Evolutionary conservation across 2,888 invertebrate genomes (phyloP).

Genomic region (Icerya purchasi): DNA sequence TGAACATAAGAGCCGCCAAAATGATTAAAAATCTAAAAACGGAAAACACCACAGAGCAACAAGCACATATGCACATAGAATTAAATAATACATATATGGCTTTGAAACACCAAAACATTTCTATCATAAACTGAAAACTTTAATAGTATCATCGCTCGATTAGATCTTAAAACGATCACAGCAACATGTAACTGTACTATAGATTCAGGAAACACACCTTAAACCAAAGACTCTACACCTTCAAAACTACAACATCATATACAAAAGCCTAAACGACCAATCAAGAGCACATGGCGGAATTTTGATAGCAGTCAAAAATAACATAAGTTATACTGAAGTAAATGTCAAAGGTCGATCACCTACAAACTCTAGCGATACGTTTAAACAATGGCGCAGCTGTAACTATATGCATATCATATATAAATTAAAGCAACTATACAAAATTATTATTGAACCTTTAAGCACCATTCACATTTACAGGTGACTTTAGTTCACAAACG

Average conservation of each 20-base stretch:
- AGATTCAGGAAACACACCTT: not conserved
- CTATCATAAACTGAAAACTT: not conserved
- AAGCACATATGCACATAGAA: not conserved
- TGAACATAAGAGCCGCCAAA: not conserved
- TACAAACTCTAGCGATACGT: not conserved
- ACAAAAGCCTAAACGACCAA: not conserved
- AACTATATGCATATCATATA: not conserved
- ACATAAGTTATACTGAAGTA: not conserved
- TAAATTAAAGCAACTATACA: not conserved
- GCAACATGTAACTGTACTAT: not conserved
- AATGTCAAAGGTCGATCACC: not conserved
- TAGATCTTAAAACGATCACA: not conserved
- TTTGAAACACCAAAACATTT: not conserved
- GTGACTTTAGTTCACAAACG: not conserved
- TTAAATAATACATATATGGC: not conserved
- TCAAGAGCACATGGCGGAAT: not conserved
- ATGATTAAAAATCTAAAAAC: not conserved
- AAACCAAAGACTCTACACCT: not conserved
- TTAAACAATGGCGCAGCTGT: not conserved
- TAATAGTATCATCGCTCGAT: not conserved
- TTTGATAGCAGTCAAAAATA: not conserved
- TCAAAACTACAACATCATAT: not conserved
- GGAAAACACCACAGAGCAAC: not conserved
- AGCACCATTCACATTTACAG: not conserved
- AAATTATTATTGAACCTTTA: not conserved